These are phyloP conservation scores for Ephialtes manifestator DNA, from an alignment of 2,888 invertebrate species.

Conservation along the genomic window DNA sequence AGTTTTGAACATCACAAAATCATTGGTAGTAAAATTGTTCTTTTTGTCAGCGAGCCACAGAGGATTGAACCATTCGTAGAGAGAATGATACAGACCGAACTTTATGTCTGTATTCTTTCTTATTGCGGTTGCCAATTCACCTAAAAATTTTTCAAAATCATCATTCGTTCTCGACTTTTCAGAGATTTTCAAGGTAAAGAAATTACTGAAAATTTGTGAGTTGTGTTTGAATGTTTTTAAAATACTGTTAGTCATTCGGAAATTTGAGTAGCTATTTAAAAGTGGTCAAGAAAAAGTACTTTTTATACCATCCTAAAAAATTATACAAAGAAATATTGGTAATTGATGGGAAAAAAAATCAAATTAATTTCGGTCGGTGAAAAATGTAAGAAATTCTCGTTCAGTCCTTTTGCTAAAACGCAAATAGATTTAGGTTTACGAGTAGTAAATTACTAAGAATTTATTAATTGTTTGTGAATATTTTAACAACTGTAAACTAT, in stretches of 20 bases:
- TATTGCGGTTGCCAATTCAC: conserved; percentile 91
- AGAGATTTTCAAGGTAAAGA: no score
- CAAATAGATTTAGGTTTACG: background rate
- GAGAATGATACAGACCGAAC: conserved; percentile 95
- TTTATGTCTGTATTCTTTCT: conserved; percentile 88
- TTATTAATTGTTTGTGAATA: background rate
- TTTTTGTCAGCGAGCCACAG: conserved; percentile 91
- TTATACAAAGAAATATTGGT: no score
- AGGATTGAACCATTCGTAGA: conserved; percentile 96
- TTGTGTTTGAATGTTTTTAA: no score
- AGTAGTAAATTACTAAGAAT: no score
- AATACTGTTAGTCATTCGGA: no score
- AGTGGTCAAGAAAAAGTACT: no score
- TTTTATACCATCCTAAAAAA: no score
- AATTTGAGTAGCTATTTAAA: no score
- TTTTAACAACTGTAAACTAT: background rate
- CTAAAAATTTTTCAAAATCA: conserved; percentile 80
- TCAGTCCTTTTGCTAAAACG: background rate
- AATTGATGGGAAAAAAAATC: no score
- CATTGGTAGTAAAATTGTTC: conserved; percentile 88
- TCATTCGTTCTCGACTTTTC: no score
- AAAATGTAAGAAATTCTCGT: conserved; percentile 66
- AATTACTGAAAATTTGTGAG: no score
- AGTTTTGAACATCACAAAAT: conserved; percentile 91
- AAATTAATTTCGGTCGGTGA: no score